Evolutionary conservation across 2,888 invertebrate genomes (phyloP).

Genomic region (Ditula angustiorana): DNA sequence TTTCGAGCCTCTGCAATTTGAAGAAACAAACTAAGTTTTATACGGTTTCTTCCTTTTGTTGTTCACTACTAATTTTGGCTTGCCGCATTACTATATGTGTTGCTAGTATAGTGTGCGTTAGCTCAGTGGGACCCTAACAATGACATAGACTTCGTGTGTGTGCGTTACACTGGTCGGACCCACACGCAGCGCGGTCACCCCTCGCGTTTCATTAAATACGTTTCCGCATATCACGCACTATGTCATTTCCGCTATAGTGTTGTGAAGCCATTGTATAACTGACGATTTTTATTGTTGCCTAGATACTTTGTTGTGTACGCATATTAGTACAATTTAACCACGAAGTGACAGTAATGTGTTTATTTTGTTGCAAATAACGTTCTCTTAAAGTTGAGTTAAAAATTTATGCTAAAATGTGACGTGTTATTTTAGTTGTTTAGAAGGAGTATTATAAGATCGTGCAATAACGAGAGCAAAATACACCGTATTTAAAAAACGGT

Average conservation of each 20-base stretch:
- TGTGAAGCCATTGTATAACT: slow-evolving; percentile 43
- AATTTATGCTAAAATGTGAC: no score
- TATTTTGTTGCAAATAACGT: background rate
- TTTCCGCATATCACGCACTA: slow-evolving; percentile 86
- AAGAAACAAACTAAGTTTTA: background rate
- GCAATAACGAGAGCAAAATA: no score
- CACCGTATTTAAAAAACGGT: no score
- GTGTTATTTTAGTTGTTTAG: no score
- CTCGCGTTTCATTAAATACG: slow-evolving; percentile 84
- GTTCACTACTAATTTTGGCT: slow-evolving; percentile 11
- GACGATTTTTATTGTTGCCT: slow-evolving; percentile 17
- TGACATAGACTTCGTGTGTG: slow-evolving; percentile 41
- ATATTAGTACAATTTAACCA: slow-evolving; percentile 4
- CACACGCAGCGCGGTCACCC: slow-evolving; percentile 71
- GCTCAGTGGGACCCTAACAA: slow-evolving; percentile 30
- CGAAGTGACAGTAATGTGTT: slow-evolving; percentile 2
- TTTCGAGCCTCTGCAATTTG: background rate
- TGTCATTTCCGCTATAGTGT: slow-evolving; percentile 81
- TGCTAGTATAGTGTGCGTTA: slow-evolving; percentile 17
- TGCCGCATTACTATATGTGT: slow-evolving; percentile 21
- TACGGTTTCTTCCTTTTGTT: background rate
- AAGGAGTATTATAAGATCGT: no score
- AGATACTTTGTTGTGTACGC: slow-evolving; percentile 7
- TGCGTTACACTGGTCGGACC: slow-evolving; percentile 52
- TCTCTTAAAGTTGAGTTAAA: no score